Conservation (phyloP, 1,140 invertebrate species). For the Neuroterus valhalla region DNA sequence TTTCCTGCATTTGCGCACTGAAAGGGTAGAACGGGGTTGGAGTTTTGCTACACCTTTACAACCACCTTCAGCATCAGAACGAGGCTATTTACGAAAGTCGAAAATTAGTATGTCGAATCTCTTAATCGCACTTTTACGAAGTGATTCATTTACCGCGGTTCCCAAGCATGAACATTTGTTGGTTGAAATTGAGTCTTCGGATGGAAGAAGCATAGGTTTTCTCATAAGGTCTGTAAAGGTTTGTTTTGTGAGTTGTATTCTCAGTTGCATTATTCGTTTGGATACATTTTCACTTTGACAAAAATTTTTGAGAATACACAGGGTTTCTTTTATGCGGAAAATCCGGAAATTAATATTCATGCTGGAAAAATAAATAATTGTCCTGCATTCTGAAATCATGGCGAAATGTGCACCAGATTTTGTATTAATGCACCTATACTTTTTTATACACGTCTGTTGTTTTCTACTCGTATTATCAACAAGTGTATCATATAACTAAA, state of each 20-base stretch:
- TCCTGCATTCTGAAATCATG: too few species aligned
- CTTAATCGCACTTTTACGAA: constrained; percentile 56
- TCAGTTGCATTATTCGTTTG: background rate
- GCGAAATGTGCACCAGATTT: too few species aligned
- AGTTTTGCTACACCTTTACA: constrained; percentile 11
- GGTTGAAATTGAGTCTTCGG: constrained; percentile 80
- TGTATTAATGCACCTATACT: too few species aligned
- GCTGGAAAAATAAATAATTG: too few species aligned
- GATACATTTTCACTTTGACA: too few species aligned
- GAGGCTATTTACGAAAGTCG: constrained; percentile 1
- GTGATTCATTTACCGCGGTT: constrained; percentile 59
- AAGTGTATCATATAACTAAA: too few species aligned
- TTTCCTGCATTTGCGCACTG: constrained; percentile 65
- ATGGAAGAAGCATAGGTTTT: constrained; percentile 78
- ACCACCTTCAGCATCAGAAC: background rate
- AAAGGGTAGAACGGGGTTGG: constrained; percentile 50
- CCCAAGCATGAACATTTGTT: constrained; percentile 78
- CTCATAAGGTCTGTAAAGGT: constrained; percentile 77
- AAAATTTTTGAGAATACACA: too few species aligned
- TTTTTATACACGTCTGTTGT: too few species aligned
- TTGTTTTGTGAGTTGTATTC: background rate
- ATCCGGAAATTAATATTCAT: too few species aligned
- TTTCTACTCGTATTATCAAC: too few species aligned
- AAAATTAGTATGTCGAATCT: constrained; percentile 54
- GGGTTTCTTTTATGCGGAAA: too few species aligned